phyloP scores from a whole-genome alignment of 2,888 invertebrate genomes.

The Barypeithes pellucidus region DNA sequence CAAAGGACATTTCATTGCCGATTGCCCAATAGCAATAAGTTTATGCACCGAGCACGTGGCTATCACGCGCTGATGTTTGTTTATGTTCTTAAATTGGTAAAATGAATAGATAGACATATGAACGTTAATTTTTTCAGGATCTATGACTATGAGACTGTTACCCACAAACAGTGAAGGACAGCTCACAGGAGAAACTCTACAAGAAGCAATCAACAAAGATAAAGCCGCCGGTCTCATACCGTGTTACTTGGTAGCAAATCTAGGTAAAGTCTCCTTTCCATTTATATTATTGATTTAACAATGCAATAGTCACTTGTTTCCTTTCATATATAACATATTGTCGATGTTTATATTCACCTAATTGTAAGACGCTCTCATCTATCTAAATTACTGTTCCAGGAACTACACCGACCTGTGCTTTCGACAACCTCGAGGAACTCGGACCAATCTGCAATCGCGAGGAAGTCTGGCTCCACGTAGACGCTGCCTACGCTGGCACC shows the following conservation, averaged over 20 bases:
- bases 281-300: too few relatives aligned
- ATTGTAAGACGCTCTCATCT: background rate
- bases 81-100: too few relatives aligned
- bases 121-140: slow-evolving; percentile 72
- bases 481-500: slow-evolving; percentile 96
- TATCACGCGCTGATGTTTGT: too few relatives aligned
- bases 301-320: too few relatives aligned
- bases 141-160: slow-evolving; percentile 84
- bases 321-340: background rate
- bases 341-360: background rate
- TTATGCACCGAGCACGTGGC: too few relatives aligned
- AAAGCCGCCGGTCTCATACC: slow-evolving; percentile 87
- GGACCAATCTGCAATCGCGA: slow-evolving; percentile 86
- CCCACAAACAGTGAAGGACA: slow-evolving; percentile 79
- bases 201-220: slow-evolving; percentile 84
- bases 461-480: slow-evolving; percentile 93
- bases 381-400: slow-evolving; percentile 41
- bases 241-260: slow-evolving; percentile 84
- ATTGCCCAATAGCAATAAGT: too few relatives aligned
- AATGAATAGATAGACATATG: too few relatives aligned
- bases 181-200: slow-evolving; percentile 79
- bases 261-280: slow-evolving; percentile 67
- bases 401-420: slow-evolving; percentile 87
- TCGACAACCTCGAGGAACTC: slow-evolving; percentile 90
- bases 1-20: too few relatives aligned